phyloP scores from a whole-genome alignment of 2,797 vertebrate genomes.

The Clarias platycephalus region DNA sequence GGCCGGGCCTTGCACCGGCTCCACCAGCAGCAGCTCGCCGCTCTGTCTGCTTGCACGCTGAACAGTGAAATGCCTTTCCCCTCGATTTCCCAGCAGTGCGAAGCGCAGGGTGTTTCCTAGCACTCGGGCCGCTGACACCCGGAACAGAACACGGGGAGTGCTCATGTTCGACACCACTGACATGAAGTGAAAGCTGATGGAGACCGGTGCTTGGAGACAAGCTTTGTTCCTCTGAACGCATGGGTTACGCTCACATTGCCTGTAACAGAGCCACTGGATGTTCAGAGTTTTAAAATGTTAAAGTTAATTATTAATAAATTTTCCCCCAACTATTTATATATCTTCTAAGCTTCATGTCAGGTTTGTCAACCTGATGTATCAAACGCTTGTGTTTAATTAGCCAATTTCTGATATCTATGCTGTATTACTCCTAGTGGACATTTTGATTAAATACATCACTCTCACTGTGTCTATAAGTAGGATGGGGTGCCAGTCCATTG shows the following conservation, averaged over 20 bases:
- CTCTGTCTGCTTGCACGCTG: conserved; percentile 74
- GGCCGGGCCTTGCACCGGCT: conserved; percentile 70
- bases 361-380: background rate
- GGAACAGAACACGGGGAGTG: conserved; percentile 77
- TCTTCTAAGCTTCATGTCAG: background rate
- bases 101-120: conserved; percentile 80
- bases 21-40: conserved; percentile 79
- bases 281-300: background rate
- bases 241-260: conserved; percentile 83
- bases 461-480: no score
- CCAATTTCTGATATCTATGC: background rate
- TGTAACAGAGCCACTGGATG: conserved; percentile 48
- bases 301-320: no score
- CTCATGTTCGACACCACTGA: conserved; percentile 79
- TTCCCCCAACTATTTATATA: background rate
- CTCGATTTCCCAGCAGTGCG: conserved; percentile 63
- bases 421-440: background rate
- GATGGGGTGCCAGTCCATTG: no score
- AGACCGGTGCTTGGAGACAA: conserved; percentile 77
- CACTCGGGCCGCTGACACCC: conserved; percentile 74
- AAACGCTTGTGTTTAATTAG: background rate
- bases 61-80: conserved; percentile 70
- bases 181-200: conserved; percentile 85
- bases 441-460: background rate
- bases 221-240: conserved; percentile 75